phyloP scores from a whole-genome alignment of 1,140 invertebrate species.

The Goniozus legneri region DNA sequence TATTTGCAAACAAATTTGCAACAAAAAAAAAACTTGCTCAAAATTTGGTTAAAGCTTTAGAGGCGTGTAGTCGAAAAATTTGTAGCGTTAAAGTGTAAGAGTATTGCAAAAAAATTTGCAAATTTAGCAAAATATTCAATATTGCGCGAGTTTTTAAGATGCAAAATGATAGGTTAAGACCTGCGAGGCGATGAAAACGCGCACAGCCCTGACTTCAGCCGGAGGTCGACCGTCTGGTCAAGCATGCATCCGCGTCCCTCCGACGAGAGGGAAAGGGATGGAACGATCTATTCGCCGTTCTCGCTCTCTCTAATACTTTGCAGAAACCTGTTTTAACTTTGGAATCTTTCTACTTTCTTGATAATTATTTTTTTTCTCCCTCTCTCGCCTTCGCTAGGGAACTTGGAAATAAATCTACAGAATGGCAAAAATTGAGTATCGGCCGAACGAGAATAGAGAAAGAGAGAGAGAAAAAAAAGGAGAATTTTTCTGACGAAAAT shows the following conservation, averaged over 20 bases:
- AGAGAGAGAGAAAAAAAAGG: not conserved
- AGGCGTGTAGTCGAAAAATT: too few relatives aligned
- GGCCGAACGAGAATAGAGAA: constrained; percentile 5
- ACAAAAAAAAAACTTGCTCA: too few relatives aligned
- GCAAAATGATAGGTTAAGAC: too few relatives aligned
- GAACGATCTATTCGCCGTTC: constrained; percentile 6
- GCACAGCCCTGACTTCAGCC: constrained; percentile 42
- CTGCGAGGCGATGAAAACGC: too few relatives aligned
- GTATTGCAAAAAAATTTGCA: too few relatives aligned
- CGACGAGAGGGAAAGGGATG: constrained; percentile 24
- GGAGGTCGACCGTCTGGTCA: constrained; percentile 46
- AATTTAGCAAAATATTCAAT: too few relatives aligned
- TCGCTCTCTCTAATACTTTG: constrained; percentile 29
- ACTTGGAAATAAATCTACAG: too few relatives aligned
- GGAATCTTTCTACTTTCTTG: constrained; percentile 47
- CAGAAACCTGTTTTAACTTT: constrained; percentile 51
- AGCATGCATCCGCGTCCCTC: constrained; percentile 46
- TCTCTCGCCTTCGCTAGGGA: too few relatives aligned
- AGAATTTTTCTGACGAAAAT: not conserved
- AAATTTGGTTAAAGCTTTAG: too few relatives aligned
- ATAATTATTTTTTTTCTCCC: constrained; percentile 44
- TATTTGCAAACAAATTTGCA: too few relatives aligned
- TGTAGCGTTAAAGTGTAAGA: too few relatives aligned
- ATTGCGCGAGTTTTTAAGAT: too few relatives aligned
- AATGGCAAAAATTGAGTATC: constrained; percentile 5